A percentile compares a stretch with the other conserved stretches of the same genome.
phyloP scores from a whole-genome alignment of 2,888 invertebrate species.

The Pristionchus japonicus region DNA sequence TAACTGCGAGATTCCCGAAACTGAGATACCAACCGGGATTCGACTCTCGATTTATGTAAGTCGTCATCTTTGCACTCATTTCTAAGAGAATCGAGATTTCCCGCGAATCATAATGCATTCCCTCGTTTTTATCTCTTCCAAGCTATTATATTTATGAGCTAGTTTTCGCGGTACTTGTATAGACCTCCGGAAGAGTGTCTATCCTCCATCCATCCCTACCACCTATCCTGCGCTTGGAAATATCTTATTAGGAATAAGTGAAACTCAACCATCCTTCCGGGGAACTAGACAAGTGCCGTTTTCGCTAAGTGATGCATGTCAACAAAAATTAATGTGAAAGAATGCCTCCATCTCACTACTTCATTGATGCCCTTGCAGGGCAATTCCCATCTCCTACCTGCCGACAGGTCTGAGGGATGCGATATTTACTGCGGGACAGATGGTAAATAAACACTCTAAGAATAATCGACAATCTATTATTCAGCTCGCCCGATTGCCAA shows the following conservation, averaged over 20 bases:
- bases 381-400: slow-evolving; percentile 57
- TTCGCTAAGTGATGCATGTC: no score
- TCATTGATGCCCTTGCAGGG: slow-evolving; percentile 49
- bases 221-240: no score
- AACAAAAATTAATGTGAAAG: no score
- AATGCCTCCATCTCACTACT: no score
- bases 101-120: no score
- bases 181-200: no score
- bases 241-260: not conserved
- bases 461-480: not conserved
- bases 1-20: slow-evolving; percentile 56
- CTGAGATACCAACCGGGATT: slow-evolving; percentile 3
- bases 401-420: slow-evolving; percentile 58
- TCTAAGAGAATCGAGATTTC: not conserved
- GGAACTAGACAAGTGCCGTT: no score
- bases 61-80: not conserved
- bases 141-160: no score
- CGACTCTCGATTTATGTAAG: not conserved
- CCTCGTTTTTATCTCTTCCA: no score
- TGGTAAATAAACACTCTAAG: not conserved
- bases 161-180: no score
- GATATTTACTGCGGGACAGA: slow-evolving; percentile 48
- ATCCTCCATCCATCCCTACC: no score
- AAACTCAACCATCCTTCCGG: no score
- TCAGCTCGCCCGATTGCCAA: not conserved